Conservation (phyloP, 2,888 invertebrate genomes). For the Drosophila cognata region DNA sequence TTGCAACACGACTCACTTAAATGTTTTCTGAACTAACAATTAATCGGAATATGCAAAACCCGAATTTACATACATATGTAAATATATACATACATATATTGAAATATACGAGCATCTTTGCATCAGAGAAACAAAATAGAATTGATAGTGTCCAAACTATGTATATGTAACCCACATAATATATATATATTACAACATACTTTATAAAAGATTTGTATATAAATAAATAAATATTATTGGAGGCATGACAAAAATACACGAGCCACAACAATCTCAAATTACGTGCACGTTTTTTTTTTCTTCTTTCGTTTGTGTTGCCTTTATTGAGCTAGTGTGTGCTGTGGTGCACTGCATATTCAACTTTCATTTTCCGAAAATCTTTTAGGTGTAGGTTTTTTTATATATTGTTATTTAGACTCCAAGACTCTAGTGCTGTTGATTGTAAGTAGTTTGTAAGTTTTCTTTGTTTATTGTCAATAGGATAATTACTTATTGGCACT, state of each 20-base stretch:
- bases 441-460: background rate
- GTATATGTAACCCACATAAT: background rate
- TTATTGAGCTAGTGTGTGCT: conserved; percentile 12
- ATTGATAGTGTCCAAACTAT: no score
- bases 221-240: conserved; percentile 3
- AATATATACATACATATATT: background rate
- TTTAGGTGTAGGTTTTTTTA: conserved; percentile 1
- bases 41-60: conserved; percentile 36
- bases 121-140: background rate
- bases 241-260: conserved; percentile 11
- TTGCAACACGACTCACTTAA: conserved; percentile 50
- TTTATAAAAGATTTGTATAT: background rate
- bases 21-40: conserved; percentile 36
- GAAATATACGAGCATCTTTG: background rate
- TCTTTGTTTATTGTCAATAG: conserved; percentile 1
- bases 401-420: conserved; percentile 5
- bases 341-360: conserved; percentile 29
- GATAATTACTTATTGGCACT: conserved; percentile 2
- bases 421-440: background rate
- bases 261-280: conserved; percentile 23
- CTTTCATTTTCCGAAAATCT: conserved; percentile 47
- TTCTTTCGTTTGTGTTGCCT: conserved; percentile 9
- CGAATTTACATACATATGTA: background rate
- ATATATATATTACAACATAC: background rate
- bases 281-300: conserved; percentile 41